A percentile compares a stretch with the other conserved stretches of the same genome.
phyloP scores from a whole-genome alignment of 2,888 invertebrate genomes.

The Aethes cnicana region DNA sequence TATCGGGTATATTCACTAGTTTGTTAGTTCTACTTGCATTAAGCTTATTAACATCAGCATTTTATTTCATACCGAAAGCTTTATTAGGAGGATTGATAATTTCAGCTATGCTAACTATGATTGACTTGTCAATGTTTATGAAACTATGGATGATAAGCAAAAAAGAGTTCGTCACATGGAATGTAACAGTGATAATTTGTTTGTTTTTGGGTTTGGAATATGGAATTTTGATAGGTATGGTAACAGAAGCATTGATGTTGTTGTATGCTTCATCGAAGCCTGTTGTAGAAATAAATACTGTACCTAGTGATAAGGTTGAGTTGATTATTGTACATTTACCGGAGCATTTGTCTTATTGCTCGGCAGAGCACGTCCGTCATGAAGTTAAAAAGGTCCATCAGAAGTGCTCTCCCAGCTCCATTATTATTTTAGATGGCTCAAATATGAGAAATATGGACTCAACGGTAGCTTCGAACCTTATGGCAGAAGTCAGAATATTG shows the following conservation, averaged over 20 bases:
- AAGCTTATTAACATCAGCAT: slow-evolving; percentile 87
- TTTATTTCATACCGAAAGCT: slow-evolving; percentile 89
- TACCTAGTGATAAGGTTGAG: slow-evolving; percentile 22
- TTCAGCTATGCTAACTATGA: slow-evolving; percentile 89
- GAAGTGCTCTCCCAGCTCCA: slow-evolving; percentile 5
- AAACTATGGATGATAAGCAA: slow-evolving; percentile 89
- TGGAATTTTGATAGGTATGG: slow-evolving; percentile 32
- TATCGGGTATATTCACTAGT: slow-evolving; percentile 88
- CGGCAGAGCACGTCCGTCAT: slow-evolving; percentile 32
- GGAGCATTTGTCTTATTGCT: slow-evolving; percentile 32
- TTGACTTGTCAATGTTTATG: slow-evolving; percentile 82
- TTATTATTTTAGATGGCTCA: slow-evolving; percentile 34
- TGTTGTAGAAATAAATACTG: slow-evolving; percentile 17
- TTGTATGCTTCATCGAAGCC: slow-evolving; percentile 32
- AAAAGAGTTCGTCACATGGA: slow-evolving; percentile 42
- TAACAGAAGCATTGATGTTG: slow-evolving; percentile 32
- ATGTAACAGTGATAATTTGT: slow-evolving; percentile 28
- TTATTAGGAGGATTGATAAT: slow-evolving; percentile 91
- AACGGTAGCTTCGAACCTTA: slow-evolving; percentile 33
- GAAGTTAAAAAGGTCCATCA: slow-evolving; percentile 25
- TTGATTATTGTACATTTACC: slow-evolving; percentile 27
- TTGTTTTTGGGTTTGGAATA: slow-evolving; percentile 32
- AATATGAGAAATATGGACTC: slow-evolving; percentile 32
- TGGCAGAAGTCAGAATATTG: slow-evolving; percentile 28
- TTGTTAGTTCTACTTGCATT: slow-evolving; percentile 87